Percentiles rank a stretch among this genome's conserved stretches.
These are phyloP conservation scores for Lagorchestes hirsutus DNA, from an alignment of 2,797 vertebrate species.

Conservation along the genomic window DNA sequence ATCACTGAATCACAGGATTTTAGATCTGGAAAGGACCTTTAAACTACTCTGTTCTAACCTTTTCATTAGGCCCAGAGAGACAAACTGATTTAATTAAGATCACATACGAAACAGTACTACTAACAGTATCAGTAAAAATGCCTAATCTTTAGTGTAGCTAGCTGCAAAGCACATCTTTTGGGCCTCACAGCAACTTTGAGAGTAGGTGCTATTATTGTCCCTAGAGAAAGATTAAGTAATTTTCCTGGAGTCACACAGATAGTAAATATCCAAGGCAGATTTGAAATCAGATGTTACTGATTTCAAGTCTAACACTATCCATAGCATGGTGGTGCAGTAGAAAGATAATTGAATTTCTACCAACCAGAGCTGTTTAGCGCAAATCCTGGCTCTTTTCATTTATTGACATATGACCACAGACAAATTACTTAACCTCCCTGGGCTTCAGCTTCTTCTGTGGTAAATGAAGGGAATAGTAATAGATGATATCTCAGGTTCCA, in stretches of 20 bases:
- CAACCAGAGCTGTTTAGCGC: neutral
- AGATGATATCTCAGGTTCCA: neutral
- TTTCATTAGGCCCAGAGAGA: neutral
- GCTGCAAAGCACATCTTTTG: neutral
- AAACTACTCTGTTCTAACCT: neutral
- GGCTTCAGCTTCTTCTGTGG: neutral
- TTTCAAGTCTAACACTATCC: neutral
- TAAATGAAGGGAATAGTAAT: neutral
- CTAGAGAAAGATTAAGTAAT: neutral
- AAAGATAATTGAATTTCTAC: neutral
- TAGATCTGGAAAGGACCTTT: neutral
- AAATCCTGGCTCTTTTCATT: neutral
- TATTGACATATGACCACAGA: neutral
- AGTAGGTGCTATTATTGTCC: neutral
- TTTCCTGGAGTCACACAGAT: neutral
- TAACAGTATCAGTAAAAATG: neutral
- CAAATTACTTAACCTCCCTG: neutral
- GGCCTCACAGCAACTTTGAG: neutral
- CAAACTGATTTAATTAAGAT: neutral
- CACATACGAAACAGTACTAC: neutral
- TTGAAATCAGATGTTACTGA: neutral
- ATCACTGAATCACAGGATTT: neutral
- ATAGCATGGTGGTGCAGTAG: neutral
- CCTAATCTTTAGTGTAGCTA: neutral
- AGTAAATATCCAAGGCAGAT: neutral